phyloP scores from a whole-genome alignment of 2,797 vertebrate species.

The Anisognathus igniventris region DNA sequence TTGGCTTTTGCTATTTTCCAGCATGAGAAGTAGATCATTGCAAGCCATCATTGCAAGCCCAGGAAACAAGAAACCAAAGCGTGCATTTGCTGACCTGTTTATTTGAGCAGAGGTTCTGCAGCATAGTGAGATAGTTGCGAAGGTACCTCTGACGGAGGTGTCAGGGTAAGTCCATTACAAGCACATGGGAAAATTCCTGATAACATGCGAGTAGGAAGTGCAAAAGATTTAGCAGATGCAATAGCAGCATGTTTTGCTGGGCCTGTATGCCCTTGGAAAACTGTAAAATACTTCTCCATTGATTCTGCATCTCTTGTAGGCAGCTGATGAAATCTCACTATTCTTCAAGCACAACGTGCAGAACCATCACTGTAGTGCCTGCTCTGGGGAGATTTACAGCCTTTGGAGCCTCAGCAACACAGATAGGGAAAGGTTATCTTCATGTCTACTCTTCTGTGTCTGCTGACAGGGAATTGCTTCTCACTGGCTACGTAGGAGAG shows the following conservation, averaged over 20 bases:
- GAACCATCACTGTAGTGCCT: not conserved
- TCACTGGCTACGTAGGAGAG: not conserved
- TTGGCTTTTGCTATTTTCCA: not conserved
- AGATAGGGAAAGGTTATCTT: not conserved
- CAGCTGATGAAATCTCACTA: conserved; percentile 11
- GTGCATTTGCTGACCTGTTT: not conserved
- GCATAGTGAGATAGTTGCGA: not conserved
- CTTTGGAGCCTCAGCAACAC: not conserved
- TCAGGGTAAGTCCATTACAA: not conserved
- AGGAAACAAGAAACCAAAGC: not conserved
- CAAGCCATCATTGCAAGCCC: not conserved
- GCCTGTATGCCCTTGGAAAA: not conserved
- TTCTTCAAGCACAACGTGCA: conserved; percentile 2
- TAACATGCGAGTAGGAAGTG: not conserved
- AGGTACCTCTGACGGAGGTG: not conserved
- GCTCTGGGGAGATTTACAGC: not conserved
- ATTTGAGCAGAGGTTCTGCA: not conserved
- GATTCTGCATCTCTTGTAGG: not conserved
- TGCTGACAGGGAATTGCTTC: not conserved
- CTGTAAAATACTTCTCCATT: not conserved
- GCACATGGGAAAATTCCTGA: not conserved
- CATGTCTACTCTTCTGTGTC: not conserved
- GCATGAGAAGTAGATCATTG: not conserved
- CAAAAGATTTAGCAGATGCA: conserved; percentile 22
- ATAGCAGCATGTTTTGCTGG: not conserved